Conservation (phyloP, 2,888 invertebrate genomes). For the Dynastes tityus region DNA sequence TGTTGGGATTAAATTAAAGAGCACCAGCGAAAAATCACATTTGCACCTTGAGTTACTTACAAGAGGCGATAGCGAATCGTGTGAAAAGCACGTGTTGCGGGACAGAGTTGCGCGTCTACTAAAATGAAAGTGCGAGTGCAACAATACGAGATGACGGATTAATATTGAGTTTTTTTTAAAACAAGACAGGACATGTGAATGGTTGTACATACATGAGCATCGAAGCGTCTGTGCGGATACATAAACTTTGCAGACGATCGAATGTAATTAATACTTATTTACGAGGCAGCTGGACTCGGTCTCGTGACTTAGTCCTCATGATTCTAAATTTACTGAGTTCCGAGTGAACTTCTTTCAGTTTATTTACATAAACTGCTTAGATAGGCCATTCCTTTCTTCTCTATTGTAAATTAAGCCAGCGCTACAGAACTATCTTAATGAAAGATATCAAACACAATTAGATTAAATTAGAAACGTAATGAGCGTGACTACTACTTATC, state of each 20-base stretch:
- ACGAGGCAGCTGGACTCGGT: slow-evolving; percentile 34
- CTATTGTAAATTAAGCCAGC: background rate
- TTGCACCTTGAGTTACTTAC: slow-evolving; percentile 1
- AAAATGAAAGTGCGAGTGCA: slow-evolving; percentile 52
- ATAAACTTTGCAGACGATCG: slow-evolving; percentile 36
- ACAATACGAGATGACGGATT: slow-evolving; percentile 49
- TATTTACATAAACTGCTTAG: slow-evolving; percentile 27
- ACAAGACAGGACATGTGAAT: slow-evolving; percentile 43
- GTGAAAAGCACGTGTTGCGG: slow-evolving; percentile 53
- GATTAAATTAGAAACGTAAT: background rate
- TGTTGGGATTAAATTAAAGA: slow-evolving; percentile 4
- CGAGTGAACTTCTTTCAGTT: slow-evolving; percentile 33
- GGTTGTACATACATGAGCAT: slow-evolving; percentile 12
- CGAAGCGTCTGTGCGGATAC: slow-evolving; percentile 32
- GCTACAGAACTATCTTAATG: background rate
- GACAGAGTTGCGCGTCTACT: slow-evolving; percentile 55
- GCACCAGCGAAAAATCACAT: slow-evolving; percentile 8
- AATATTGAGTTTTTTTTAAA: slow-evolving; percentile 42
- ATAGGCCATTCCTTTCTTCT: slow-evolving; percentile 6
- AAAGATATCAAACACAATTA: background rate
- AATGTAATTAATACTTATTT: slow-evolving; percentile 45
- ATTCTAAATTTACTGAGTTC: slow-evolving; percentile 42
- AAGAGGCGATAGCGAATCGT: background rate
- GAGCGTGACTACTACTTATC: background rate
- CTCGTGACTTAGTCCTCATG: slow-evolving; percentile 28